Evolutionary conservation across 2,888 invertebrate species (phyloP), one percentile per base, ranked within the genome.

Genomic region (Protula sp.): DNA sequence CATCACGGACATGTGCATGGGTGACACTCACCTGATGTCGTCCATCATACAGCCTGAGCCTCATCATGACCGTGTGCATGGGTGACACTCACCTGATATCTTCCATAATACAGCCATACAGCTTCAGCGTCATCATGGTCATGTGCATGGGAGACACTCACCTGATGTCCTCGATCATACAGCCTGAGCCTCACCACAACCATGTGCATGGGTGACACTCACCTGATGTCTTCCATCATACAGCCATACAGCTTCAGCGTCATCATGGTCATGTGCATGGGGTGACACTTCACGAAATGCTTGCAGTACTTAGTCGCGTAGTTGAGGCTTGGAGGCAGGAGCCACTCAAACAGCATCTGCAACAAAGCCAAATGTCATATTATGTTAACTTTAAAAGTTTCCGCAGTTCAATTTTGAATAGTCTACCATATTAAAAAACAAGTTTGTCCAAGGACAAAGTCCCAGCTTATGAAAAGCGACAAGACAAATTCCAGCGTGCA

Each of bases 301-400:
- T 71, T 72, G 65, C 79, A 80, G 61, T 74, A 71, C 63, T 74
- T 78, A 59, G 67, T 65, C 38, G 79, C 76, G 65, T 72, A 78
- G 62, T 67, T 71, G 47, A 80, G 65, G 60, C 74, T 74, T 19
- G 79, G 79, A 2, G 77, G 76, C 55, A 81, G 59, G 31, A 80
- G 69, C 80, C 80, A 81, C 4, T 79, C 74, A 72, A 81, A 80
- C 59, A 81, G 60, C 70, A 79, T 60, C 78, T 79, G 67, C 47
- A 69, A 67, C 5, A 22, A 45, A 27, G 4, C 55, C 14, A 47
- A 50, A 5, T 47, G 9, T 30, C 28, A 38, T 38, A n/a, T n/a
- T n/a, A n/a, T n/a, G n/a, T n/a, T n/a, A n/a, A n/a, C n/a, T n/a
- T n/a, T n/a, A n/a, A n/a, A n/a, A n/a, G n/a, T n/a, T n/a, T n/a